Evolutionary conservation across 2,113 vertebrate species (phyloP).

Genomic region (Poeciliopsis retropinna): DNA sequence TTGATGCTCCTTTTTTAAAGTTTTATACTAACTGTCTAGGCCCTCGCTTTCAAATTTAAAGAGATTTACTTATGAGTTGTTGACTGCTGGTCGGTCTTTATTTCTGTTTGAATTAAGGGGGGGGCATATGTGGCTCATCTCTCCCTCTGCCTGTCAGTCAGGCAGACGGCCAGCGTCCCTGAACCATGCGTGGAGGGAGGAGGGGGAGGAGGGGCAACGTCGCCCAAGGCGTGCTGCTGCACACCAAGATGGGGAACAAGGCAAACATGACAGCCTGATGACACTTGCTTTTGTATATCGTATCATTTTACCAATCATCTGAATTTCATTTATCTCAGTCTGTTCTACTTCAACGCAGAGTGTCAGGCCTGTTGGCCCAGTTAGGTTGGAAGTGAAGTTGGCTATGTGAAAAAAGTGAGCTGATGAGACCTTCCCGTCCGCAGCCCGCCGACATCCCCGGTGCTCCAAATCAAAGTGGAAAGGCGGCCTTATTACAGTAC

Average conservation of each 20-base stretch:
- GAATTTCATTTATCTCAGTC: conserved; percentile 74
- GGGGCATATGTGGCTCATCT: conserved; percentile 43
- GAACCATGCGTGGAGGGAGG: conserved; percentile 40
- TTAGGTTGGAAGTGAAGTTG: conserved; percentile 70
- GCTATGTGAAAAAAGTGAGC: conserved; percentile 63
- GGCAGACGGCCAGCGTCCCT: conserved; percentile 62
- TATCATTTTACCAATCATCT: conserved; percentile 82
- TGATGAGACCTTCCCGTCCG: conserved; percentile 76
- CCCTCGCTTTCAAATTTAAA: conserved; percentile 50
- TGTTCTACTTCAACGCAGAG: conserved; percentile 54
- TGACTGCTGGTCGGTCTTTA: conserved; percentile 63
- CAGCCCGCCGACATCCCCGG: conserved; percentile 64
- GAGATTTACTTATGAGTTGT: conserved; percentile 68
- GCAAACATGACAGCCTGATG: conserved; percentile 72
- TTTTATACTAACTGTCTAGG: conserved; percentile 38
- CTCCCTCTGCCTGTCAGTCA: conserved; percentile 65
- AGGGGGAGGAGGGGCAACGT: conserved; percentile 40
- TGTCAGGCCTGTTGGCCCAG: conserved; percentile 79
- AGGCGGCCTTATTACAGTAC: conserved; percentile 68
- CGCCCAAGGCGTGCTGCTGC: conserved; percentile 66
- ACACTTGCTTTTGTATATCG: conserved; percentile 78
- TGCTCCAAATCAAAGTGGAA: conserved; percentile 71
- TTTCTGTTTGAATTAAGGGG: conserved; percentile 55
- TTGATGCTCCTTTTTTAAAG: conserved; percentile 33
- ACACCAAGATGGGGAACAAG: conserved; percentile 62